Evolutionary conservation across 2,888 invertebrate genomes (phyloP).

Genomic region (Tipula unca): DNA sequence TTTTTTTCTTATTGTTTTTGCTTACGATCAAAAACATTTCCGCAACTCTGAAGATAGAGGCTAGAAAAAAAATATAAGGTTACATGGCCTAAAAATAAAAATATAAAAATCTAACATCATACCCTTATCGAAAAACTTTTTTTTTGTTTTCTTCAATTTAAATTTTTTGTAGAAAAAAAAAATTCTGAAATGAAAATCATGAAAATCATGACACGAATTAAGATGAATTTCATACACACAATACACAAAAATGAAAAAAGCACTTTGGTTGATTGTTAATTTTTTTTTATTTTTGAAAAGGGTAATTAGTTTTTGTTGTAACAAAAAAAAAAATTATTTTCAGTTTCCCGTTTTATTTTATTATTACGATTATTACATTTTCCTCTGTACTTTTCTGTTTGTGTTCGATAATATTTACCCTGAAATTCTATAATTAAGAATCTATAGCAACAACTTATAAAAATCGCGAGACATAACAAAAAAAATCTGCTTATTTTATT

Average conservation of each 20-base stretch:
- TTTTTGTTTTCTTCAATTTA: background rate
- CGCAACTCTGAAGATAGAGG: background rate
- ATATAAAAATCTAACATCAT: background rate
- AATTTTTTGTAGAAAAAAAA: background rate
- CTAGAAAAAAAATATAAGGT: background rate
- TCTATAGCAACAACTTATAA: no score
- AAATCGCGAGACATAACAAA: no score
- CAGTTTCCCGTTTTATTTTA: background rate
- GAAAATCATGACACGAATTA: background rate
- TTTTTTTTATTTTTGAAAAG: background rate
- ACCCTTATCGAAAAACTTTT: background rate
- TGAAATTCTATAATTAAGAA: no score
- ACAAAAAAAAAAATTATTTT: background rate
- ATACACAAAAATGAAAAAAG: background rate
- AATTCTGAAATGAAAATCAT: background rate
- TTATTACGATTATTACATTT: no score
- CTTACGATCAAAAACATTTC: background rate
- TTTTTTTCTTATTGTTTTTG: background rate
- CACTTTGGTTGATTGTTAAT: slow-evolving; percentile 8
- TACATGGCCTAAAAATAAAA: background rate
- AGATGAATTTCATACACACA: background rate
- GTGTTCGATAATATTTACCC: no score
- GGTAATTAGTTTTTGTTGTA: slow-evolving; percentile 8
- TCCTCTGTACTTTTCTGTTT: no score
- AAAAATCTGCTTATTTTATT: no score